Evolutionary conservation across 2,797 vertebrate species (phyloP).

Genomic region (Gambusia yucatana): DNA sequence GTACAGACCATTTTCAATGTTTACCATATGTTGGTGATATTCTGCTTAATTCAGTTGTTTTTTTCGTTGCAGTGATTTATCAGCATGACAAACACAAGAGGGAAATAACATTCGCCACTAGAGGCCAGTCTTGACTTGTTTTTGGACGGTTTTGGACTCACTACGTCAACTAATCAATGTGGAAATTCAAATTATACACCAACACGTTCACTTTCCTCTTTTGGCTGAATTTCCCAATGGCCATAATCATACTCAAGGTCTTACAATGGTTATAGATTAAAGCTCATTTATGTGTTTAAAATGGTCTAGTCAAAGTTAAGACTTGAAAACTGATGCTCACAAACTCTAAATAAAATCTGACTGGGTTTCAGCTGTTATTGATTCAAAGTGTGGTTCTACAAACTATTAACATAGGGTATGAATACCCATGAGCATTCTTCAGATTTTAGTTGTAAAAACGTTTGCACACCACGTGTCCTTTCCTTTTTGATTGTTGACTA

Average conservation of each 20-base stretch:
- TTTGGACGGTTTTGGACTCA: not conserved
- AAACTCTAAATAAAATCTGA: not conserved
- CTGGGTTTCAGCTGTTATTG: not conserved
- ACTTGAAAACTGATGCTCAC: not conserved
- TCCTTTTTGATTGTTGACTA: not conserved
- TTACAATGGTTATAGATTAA: not conserved
- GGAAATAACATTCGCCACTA: slow-evolving; percentile 49
- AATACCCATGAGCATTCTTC: not conserved
- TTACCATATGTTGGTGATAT: not conserved
- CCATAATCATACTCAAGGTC: not conserved
- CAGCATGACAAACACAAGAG: not conserved
- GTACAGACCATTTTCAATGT: too few relatives aligned
- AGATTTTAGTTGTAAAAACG: not conserved
- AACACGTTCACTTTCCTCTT: not conserved
- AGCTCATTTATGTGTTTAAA: too few relatives aligned
- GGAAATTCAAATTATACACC: not conserved
- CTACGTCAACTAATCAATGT: not conserved
- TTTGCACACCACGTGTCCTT: not conserved
- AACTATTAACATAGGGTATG: not conserved
- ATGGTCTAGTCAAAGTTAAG: not conserved
- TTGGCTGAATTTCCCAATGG: not conserved
- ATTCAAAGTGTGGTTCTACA: not conserved
- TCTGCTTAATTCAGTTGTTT: not conserved
- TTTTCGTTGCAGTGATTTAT: slow-evolving; percentile 3
- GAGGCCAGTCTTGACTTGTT: slow-evolving; percentile 55